These are phyloP conservation scores for fruit fly (Drosophila melanogaster) DNA, from an alignment of 1,140 invertebrate genomes.

Conservation along the genomic window Release_6_plus_ISO1_MT NT_037436.4:20085501-20086000, in stretches of 20 bases:
- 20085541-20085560: slow-evolving; percentile 21
- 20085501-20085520: slow-evolving; percentile 44
- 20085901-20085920: slow-evolving; percentile 25
- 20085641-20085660: slow-evolving; percentile 24
- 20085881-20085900: slow-evolving; percentile 19
- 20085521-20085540: slow-evolving; percentile 41
- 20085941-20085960: slow-evolving; percentile 6
- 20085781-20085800: not conserved
- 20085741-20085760: no score
- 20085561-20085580: slow-evolving; percentile 12
- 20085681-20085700: not conserved
- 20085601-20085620: slow-evolving; percentile 37
- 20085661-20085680: slow-evolving; percentile 12
- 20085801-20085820: not conserved
- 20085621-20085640: slow-evolving; percentile 31
- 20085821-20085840: not conserved
- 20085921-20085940: slow-evolving; percentile 5
- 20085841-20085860: slow-evolving; percentile 33
- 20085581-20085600: slow-evolving; percentile 37
- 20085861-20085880: slow-evolving; percentile 46
- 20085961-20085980: slow-evolving; percentile 18
- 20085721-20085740: no score
- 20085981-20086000: slow-evolving; percentile 81
- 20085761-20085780: not conserved
- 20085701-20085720: not conserved